Conservation (phyloP, 2,888 invertebrate species). For the Dolichomitus sp. region DNA sequence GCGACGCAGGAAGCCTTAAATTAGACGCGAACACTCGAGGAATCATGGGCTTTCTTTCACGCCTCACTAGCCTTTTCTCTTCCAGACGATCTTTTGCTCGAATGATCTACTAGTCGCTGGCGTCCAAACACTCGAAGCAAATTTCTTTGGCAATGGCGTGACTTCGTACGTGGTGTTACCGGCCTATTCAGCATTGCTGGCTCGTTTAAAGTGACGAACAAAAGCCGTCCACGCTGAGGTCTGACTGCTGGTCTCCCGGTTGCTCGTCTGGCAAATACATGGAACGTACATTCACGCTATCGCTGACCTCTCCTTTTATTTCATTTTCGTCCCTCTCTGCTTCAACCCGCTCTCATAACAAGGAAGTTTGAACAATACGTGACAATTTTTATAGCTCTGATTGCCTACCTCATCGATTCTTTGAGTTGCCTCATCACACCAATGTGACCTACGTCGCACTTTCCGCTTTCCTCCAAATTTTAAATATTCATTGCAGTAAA, state of each 20-base stretch:
- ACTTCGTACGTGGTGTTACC: conserved; percentile 67
- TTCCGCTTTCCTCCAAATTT: conserved; percentile 16
- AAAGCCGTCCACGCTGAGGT: conserved; percentile 72
- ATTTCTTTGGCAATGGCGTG: conserved; percentile 66
- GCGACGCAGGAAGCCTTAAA: conserved; percentile 37
- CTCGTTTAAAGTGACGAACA: conserved; percentile 80
- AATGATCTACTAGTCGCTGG: conserved; percentile 18
- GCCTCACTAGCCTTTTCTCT: conserved; percentile 29
- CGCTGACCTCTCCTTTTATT: conserved; percentile 70
- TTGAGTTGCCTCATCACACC: not conserved
- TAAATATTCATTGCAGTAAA: conserved; percentile 1
- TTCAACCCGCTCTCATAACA: conserved; percentile 71
- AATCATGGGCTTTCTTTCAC: conserved; percentile 28
- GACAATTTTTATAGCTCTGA: conserved; percentile 58
- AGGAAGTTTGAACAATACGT: conserved; percentile 76
- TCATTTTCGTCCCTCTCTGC: not conserved
- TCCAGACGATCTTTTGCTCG: conserved; percentile 33
- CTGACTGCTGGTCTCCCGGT: conserved; percentile 46
- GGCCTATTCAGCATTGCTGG: conserved; percentile 75
- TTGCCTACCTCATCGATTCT: not conserved
- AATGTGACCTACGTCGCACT: conserved; percentile 1
- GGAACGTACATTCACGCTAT: conserved; percentile 48
- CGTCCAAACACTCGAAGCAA: conserved; percentile 28
- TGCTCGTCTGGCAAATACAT: conserved; percentile 66
- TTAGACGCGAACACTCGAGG: conserved; percentile 29